phyloP scores from a whole-genome alignment of 1,140 invertebrate genomes.

The Oryctes rhinoceros region DNA sequence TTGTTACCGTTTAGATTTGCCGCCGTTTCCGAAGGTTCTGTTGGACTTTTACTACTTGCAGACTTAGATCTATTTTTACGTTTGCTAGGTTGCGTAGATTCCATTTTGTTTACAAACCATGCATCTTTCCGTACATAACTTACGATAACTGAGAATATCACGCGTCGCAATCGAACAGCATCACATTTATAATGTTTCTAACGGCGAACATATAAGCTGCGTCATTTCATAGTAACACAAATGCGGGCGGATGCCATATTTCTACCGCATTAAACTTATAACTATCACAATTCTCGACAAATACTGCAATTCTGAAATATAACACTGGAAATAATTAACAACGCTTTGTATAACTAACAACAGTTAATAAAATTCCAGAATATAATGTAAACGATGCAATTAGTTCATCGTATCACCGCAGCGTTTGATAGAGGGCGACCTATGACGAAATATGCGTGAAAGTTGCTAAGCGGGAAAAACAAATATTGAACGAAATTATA shows the following conservation, averaged over 20 bases:
- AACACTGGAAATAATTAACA: slow-evolving; percentile 21
- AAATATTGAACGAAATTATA: background rate
- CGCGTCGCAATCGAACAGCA: slow-evolving; percentile 24
- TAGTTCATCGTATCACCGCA: background rate
- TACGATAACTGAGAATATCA: slow-evolving; percentile 8
- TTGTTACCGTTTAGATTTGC: slow-evolving; percentile 48
- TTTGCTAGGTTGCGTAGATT: slow-evolving; percentile 36
- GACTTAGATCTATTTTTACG: slow-evolving; percentile 42
- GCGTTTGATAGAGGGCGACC: background rate
- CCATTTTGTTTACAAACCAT: slow-evolving; percentile 31
- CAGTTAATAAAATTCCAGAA: slow-evolving; percentile 4
- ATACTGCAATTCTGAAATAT: background rate
- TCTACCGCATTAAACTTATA: background rate
- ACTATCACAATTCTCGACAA: background rate
- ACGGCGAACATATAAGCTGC: slow-evolving; percentile 43
- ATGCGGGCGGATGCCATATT: background rate
- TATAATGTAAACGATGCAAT: slow-evolving; percentile 4
- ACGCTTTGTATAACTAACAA: slow-evolving; percentile 9
- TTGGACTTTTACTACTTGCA: background rate
- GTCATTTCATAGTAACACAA: slow-evolving; percentile 41
- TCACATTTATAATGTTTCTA: slow-evolving; percentile 17
- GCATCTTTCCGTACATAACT: slow-evolving; percentile 27
- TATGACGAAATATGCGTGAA: too few relatives aligned
- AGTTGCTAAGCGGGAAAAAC: background rate
- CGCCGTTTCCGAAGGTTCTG: slow-evolving; percentile 42